Percentiles rank a stretch among this genome's conserved stretches.
Evolutionary conservation across 2,888 invertebrate genomes (phyloP).

Genomic region (Petrolisthes cinctipes): DNA sequence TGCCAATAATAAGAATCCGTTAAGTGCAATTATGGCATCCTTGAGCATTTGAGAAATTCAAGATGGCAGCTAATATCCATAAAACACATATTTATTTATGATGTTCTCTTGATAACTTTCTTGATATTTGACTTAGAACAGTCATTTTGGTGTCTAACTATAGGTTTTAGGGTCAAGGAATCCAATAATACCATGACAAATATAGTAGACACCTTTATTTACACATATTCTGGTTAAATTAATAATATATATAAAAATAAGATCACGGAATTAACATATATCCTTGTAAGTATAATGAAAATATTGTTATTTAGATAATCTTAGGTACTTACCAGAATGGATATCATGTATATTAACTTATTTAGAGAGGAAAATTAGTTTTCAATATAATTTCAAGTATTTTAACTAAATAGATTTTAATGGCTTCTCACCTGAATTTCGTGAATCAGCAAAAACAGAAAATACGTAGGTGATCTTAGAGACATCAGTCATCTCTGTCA

Average conservation of each 20-base stretch:
- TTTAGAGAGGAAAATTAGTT: background rate
- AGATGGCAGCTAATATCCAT: background rate
- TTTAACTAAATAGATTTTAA: too few species aligned
- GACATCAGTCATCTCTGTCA: background rate
- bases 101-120: too few species aligned
- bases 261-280: background rate
- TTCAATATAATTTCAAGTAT: background rate
- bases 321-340: background rate
- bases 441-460: background rate
- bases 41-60: background rate
- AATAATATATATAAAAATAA: too few species aligned
- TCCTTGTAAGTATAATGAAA: background rate
- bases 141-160: background rate
- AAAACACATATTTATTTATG: background rate
- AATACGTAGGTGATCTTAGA: background rate
- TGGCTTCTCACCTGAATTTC: too few species aligned
- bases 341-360: background rate
- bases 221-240: background rate
- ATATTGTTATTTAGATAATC: background rate
- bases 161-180: background rate
- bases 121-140: background rate
- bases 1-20: background rate
- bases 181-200: background rate
- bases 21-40: background rate
- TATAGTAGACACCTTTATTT: background rate